phyloP scores from a whole-genome alignment of 1,140 invertebrate species.

The Calephelis virginiensis region DNA sequence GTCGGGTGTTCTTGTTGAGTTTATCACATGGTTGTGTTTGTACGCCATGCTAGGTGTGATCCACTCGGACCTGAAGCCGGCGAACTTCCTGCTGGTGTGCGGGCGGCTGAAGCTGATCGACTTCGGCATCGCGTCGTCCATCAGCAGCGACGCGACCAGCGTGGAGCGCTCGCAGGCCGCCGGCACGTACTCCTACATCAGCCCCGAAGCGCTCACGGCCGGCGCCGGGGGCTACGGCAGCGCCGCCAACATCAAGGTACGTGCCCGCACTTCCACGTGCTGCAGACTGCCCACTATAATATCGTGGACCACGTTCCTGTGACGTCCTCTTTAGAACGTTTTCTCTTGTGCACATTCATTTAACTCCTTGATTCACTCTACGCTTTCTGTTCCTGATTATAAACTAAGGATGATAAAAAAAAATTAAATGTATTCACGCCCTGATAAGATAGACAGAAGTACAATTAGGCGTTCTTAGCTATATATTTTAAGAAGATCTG shows the following conservation, averaged over 20 bases:
- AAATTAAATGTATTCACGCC: no score
- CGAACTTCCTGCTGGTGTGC: conserved; percentile 95
- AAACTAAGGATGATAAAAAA: no score
- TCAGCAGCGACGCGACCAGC: conserved; percentile 93
- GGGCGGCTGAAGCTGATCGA: conserved; percentile 96
- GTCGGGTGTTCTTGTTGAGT: neutral
- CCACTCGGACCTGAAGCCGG: conserved; percentile 97
- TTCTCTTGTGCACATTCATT: no score
- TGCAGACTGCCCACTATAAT: no score
- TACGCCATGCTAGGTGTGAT: conserved; percentile 85
- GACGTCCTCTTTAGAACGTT: no score
- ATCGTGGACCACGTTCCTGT: no score
- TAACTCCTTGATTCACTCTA: no score
- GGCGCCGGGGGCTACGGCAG: conserved; percentile 59
- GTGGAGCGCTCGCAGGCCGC: conserved; percentile 89
- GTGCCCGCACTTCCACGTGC: no score
- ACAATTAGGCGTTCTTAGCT: no score
- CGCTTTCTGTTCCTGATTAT: no score
- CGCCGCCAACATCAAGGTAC: conserved; percentile 64
- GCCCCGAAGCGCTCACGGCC: conserved; percentile 91
- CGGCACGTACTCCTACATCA: conserved; percentile 97
- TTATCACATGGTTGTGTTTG: neutral
- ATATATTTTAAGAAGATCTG: no score
- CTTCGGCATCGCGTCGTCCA: conserved; percentile 97
- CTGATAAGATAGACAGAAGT: no score